phyloP scores from a whole-genome alignment of 2,888 invertebrate species.

The Malachius bipustulatus region DNA sequence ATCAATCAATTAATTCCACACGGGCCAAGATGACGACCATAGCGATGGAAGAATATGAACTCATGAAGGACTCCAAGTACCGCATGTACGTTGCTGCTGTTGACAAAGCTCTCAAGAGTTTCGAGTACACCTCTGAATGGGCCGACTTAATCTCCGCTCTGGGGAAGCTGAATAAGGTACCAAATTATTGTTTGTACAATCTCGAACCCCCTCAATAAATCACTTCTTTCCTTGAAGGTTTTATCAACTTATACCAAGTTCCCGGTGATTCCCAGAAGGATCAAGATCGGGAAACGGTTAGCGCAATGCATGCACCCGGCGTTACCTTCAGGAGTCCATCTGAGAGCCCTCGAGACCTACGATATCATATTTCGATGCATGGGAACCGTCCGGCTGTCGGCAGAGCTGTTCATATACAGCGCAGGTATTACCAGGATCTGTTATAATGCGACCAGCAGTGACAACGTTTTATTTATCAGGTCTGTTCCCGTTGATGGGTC shows the following conservation, averaged over 20 bases:
- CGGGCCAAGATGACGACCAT: constrained; percentile 39
- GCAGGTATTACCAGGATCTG: too few species aligned
- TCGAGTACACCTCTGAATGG: constrained; percentile 93
- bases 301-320: constrained; percentile 92
- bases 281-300: constrained; percentile 79
- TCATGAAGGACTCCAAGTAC: constrained; percentile 72
- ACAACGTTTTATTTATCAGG: constrained; percentile 39
- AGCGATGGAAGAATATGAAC: constrained; percentile 63
- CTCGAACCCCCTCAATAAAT: constrained; percentile 5
- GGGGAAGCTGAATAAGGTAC: constrained; percentile 79
- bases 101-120: constrained; percentile 79
- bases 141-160: constrained; percentile 84
- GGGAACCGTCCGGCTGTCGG: constrained; percentile 65
- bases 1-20: too few species aligned
- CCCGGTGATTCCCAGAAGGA: constrained; percentile 72
- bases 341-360: constrained; percentile 84
- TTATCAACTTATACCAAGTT: constrained; percentile 68
- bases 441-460: constrained; percentile 5
- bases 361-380: constrained; percentile 83
- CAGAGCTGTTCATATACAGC: constrained; percentile 75
- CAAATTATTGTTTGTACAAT: constrained; percentile 10
- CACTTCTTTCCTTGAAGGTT: constrained; percentile 44
- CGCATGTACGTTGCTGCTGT: constrained; percentile 67
- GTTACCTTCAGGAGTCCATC: constrained; percentile 80
- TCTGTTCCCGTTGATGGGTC: constrained; percentile 75